A percentile compares a stretch with the other conserved stretches of the same genome.
Conservation (phyloP, 2,797 vertebrate species). For the Ispidina lecontei region DNA sequence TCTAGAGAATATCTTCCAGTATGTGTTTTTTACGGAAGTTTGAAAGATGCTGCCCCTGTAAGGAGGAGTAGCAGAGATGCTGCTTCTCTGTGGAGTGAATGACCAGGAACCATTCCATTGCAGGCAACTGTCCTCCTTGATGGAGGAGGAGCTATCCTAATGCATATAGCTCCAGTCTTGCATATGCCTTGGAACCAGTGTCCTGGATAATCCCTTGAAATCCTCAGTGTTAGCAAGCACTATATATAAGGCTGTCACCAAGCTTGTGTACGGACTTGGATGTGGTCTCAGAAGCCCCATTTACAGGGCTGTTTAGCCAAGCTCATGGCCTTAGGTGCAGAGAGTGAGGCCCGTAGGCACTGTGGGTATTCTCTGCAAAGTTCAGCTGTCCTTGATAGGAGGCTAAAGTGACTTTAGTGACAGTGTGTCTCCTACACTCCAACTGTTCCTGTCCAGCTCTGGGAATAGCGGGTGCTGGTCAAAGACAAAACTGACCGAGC, state of each 20-base stretch:
- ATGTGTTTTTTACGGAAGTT: neutral
- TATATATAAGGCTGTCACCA: rapidly evolving
- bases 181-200: neutral
- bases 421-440: neutral
- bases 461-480: neutral
- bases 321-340: neutral
- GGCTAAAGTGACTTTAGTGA: neutral
- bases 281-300: neutral
- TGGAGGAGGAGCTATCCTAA: neutral
- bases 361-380: neutral
- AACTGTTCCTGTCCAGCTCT: neutral
- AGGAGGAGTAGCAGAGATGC: neutral
- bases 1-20: neutral
- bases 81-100: neutral
- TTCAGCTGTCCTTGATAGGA: neutral
- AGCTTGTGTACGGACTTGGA: neutral
- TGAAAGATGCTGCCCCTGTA: neutral
- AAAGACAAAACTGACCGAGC: neutral
- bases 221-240: neutral
- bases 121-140: neutral
- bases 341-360: neutral
- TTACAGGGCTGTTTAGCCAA: neutral
- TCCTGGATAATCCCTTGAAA: neutral
- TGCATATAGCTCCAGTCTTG: neutral
- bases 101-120: neutral